Conservation (phyloP, 2,888 invertebrate genomes). For the Epirrhoe alternata region DNA sequence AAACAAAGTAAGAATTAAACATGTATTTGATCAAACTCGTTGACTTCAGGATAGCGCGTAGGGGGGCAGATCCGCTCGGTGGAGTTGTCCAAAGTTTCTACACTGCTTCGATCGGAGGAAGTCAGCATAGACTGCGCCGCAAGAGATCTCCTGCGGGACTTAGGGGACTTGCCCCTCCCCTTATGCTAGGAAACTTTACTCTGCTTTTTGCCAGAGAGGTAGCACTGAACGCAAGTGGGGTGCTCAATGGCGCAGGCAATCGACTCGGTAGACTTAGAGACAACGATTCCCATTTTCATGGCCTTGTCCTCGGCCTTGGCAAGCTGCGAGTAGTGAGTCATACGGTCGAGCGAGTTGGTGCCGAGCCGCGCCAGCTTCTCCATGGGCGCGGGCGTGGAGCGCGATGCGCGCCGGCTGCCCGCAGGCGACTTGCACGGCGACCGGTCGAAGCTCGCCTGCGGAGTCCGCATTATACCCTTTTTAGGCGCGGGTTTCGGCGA, state of each 20-base stretch:
- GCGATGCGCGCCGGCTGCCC: slow-evolving; percentile 74
- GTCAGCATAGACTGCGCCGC: slow-evolving; percentile 66
- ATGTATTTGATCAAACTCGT: slow-evolving; percentile 85
- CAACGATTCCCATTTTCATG: slow-evolving; percentile 83
- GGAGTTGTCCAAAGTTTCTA: slow-evolving; percentile 74
- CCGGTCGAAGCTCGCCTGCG: slow-evolving; percentile 80
- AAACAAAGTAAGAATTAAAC: slow-evolving; percentile 68
- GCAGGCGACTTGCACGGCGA: slow-evolving; percentile 79
- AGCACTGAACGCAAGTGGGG: slow-evolving; percentile 90
- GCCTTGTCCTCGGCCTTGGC: slow-evolving; percentile 82
- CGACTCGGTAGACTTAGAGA: slow-evolving; percentile 83
- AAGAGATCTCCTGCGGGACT: slow-evolving; percentile 71
- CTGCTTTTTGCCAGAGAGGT: slow-evolving; percentile 86
- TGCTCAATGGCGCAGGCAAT: slow-evolving; percentile 86
- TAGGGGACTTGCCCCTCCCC: slow-evolving; percentile 88
- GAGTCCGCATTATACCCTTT: slow-evolving; percentile 82
- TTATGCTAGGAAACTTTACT: slow-evolving; percentile 88
- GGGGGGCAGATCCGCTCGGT: slow-evolving; percentile 71
- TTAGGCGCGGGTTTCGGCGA: slow-evolving; percentile 81
- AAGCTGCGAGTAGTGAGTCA: slow-evolving; percentile 79
- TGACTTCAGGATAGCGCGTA: slow-evolving; percentile 60
- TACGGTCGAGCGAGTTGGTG: slow-evolving; percentile 79
- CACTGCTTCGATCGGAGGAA: slow-evolving; percentile 78
- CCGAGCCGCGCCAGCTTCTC: slow-evolving; percentile 78
- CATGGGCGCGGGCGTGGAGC: slow-evolving; percentile 52